phyloP scores from a whole-genome alignment of 2,888 invertebrate genomes.

The Apantesis nais region DNA sequence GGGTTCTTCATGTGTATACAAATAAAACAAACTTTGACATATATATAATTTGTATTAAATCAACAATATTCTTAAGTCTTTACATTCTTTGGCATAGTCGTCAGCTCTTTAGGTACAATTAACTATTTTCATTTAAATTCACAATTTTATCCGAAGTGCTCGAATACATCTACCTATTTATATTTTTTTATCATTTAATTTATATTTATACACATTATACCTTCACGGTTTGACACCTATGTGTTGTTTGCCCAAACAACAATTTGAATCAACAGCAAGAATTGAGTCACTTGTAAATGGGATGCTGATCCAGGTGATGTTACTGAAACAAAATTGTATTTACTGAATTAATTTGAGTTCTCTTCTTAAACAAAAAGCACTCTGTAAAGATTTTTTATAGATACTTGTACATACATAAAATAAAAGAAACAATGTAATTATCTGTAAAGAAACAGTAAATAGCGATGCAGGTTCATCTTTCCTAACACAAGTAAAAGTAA shows the following conservation, averaged over 20 bases:
- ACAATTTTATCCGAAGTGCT: constrained; percentile 66
- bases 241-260: constrained; percentile 75
- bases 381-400: neutral
- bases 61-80: constrained; percentile 83
- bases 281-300: constrained; percentile 72
- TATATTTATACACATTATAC: constrained; percentile 52
- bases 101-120: constrained; percentile 72
- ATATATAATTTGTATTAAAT: constrained; percentile 85
- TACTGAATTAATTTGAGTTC: neutral
- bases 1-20: too few species aligned
- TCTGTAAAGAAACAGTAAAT: too few species aligned
- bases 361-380: neutral
- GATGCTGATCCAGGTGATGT: constrained; percentile 79
- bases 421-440: too few species aligned
- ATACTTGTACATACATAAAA: neutral
- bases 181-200: constrained; percentile 58
- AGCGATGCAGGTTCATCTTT: too few species aligned
- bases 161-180: constrained; percentile 71
- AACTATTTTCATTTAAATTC: constrained; percentile 70
- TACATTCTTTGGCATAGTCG: constrained; percentile 82
- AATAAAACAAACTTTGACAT: constrained; percentile 70
- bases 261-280: constrained; percentile 67
- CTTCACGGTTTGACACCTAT: constrained; percentile 54
- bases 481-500: too few species aligned
- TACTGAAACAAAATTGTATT: constrained; percentile 63